Base-by-base conservation (phyloP, 2,888 invertebrate genomes). In the Cephus pulcher region DNA sequence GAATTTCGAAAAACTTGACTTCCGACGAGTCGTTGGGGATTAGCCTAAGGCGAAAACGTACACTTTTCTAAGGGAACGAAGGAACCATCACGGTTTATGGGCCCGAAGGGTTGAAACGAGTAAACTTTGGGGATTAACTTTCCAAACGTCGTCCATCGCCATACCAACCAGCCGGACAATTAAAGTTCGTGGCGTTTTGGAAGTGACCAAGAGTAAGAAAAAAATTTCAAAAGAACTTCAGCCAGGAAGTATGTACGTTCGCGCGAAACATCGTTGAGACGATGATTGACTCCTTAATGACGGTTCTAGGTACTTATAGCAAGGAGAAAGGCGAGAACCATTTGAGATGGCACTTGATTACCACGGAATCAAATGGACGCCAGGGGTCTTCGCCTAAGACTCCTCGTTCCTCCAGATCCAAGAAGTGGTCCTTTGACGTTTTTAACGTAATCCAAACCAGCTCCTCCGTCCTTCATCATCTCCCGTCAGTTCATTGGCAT, bases 401-500 rank as follows among this genome's bases (percentile, higher is more conserved):
- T 40, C 23, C 6, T 40, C 40, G 40, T 40, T 12, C 37, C 37
- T 6, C 15, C 40, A 6, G 12, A 40, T 1, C 40, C 15, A 15
- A 40, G 40, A 23, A 23, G 11, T 12, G 34, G 74, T 74, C 74
- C 74, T 74, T 15, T 74, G 12, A 34, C 74, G 37, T 34, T 30
- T 4, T 74, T 74, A 30, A n/a, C 74, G 35, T 74, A 74, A 74
- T 34, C n/a, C 15, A 40, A 40, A 40, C 40, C 23, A 34, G 11
- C 74, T 30, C 70, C 12, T 11, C 35, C 23, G 74, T 86, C 86
- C 86, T 86, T 86, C 86, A 81, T 82, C 83, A 80, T 84, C 76
- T 76, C 78, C 73, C 34, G 75, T 68, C 83, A 85, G 89, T 89
- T 89, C 89, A 89, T 87, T 89, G 89, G 88, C 89, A 88, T 81